Base-by-base conservation (phyloP, 1,140 invertebrate species). In the Portunus trituberculatus region DNA sequence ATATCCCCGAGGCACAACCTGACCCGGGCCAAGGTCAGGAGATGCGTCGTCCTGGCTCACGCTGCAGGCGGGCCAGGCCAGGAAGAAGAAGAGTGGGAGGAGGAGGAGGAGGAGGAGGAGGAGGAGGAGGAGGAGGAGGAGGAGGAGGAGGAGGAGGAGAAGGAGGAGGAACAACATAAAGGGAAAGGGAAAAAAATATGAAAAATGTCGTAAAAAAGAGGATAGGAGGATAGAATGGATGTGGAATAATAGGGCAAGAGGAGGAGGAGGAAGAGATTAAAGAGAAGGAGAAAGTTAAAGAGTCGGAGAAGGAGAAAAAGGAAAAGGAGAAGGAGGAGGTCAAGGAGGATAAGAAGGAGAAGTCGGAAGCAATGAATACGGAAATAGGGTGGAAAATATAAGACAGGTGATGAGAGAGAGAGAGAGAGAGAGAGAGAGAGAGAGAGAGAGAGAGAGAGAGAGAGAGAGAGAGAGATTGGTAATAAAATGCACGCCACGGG, bases 1-100 rank as follows among this genome's bases (percentile, higher is more conserved):
- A 95, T 95, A 95, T 10, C 94, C 94, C 90, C 94, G 67, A 48
- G 94, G 94, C 52, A 95, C 94, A 6, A 95, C 94, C 94, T 95
- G 94, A 95, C 94, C 89, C 20, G 94, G 94, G 3, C 94, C 94
- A 20, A 95, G 94, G 90, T 95, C 90, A 29, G 46, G 39, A 20
- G 89, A 67, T 39, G 90, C 46, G 52, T 86, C 89, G 45, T 92
- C 94, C 82, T 91, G 82, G 76, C 76, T 76, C 45, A 83, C 90
- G 76, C 89, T 92, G 82, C 39, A 84, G 32, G 82, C 32, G 91
- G 46, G 31, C 48, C 46, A 92, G 46, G 46, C 31, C 46, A 32
- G 20, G 67, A 76, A 25, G 67, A 86, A 82, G 92, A 29, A 82
- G 92, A 46, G 83, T 32, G 10, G 67, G 59, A 46, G 82, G 45